Base-by-base conservation (phyloP, 2,113 vertebrate species). In the Dolichallabes microphthalmus region DNA sequence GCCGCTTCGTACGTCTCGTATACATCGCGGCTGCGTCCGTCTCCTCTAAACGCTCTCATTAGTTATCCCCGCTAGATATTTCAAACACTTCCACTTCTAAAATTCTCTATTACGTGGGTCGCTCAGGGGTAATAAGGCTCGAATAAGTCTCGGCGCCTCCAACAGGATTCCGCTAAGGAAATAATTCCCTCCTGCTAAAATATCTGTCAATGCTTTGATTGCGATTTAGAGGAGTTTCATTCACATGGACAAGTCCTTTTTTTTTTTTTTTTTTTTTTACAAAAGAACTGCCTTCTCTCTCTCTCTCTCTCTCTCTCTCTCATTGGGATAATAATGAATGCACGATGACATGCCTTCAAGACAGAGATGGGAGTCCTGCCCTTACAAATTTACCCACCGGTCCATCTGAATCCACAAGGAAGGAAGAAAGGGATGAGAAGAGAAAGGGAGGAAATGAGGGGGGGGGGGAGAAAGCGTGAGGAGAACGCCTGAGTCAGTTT, bases 301-400 rank as follows among this genome's bases (percentile, higher is more conserved):
- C 81, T 71, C 81, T 80, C 25, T 80, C 10, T 80, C 25, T 68
- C 30, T 81, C 93, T 83, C 86, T 95, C 93, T 94, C 94, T 92
- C 91, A 50, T 52, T 74, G 39, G 20, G 92, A 95, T 94, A 95
- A 94, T 97, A 97, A 98, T 97, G 94, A 93, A 96, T 95, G 94
- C 93, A 92, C 92, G 90, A 94, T 93, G 94, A 93, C 92, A 93
- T 53, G 93, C 93, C 94, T 92, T 90, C 91, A 90, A 91, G 92
- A 92, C 92, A 87, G 69, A 86, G 89, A 93, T 92, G 87, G 91
- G 92, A 82, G 86, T 92, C 94, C 94, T 92, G 95, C 95, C 95
- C 93, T 94, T 90, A 93, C 92, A 95, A 95, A 96, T 96, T 96
- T 97, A 95, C 94, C 95, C 90, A 87, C 92, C 92, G 94, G 94